Base-by-base conservation (phyloP, 2,888 invertebrate genomes). In the Entomobrya multifasciata region DNA sequence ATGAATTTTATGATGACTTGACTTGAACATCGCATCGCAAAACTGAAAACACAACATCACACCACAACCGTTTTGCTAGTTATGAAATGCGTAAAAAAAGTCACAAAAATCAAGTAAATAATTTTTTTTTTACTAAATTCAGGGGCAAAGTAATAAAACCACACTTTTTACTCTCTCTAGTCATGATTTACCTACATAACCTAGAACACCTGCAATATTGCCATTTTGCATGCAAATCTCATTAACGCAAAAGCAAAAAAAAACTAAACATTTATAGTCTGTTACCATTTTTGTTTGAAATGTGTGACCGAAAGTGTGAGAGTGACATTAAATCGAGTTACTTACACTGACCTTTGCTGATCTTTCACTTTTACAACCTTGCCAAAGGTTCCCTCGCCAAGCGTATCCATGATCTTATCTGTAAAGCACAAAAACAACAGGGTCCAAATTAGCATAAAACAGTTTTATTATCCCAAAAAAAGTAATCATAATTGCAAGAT, bases 361-460 rank as follows among this genome's bases (percentile, higher is more conserved):
- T 99, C 99, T 94, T 97, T 97, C 94, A 98, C 98, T 95, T 99
- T 97, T 93, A 99, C 98, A 93, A 99, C 99, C 95, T 99, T 99
- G 93, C 99, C 99, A 95, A 99, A 99, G 92, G 99, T 99, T 93
- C 99, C 99, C 94, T 99, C 99, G 92, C 99, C 99, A 93, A 99
- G 96, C 92, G 99, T 99, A 94, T 96, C 96, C 94, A 98, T 95
- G 94, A 99, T 97, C 95, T 98, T 97, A 96, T 99, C 99, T 99
- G 97, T 93, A 96, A 97, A 94, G n/a, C 76, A 78, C 27, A 78
- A 78, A 78, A 60, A 20, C 44, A 27, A 62, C 62, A 76, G 70
- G 60, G 65, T 41, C 41, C 41, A 67, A 70, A 70, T 70, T 70
- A 70, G 67, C 47, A 70, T 70, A 70, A 15, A 65, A 65, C 44